A percentile compares a stretch with the other conserved stretches of the same genome.
Conservation (phyloP, 2,888 invertebrate genomes). For the Neoscelio sp. region DNA sequence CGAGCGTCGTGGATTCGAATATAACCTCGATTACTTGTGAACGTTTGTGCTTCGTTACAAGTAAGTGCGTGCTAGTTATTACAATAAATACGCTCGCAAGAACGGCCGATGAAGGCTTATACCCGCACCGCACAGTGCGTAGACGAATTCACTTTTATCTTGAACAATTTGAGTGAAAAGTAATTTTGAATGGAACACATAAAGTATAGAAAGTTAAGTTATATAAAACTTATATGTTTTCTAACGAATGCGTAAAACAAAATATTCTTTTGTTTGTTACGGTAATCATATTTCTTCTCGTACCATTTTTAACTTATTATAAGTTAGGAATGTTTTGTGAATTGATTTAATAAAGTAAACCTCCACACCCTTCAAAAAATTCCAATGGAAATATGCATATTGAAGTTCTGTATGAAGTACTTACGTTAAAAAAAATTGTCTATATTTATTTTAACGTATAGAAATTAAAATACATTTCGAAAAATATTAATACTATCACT, state of each 20-base stretch:
- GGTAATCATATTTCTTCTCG: neutral
- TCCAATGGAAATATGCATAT: too few species aligned
- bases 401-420: too few species aligned
- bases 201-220: constrained; percentile 38
- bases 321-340: too few species aligned
- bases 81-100: constrained; percentile 47
- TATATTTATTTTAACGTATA: too few species aligned
- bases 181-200: constrained; percentile 21
- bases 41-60: constrained; percentile 31
- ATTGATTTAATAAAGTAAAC: too few species aligned
- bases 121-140: neutral
- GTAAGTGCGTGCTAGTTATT: constrained; percentile 30
- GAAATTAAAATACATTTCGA: too few species aligned
- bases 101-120: neutral
- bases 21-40: constrained; percentile 71
- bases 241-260: too few species aligned
- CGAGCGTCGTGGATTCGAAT: constrained; percentile 57
- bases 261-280: constrained; percentile 6
- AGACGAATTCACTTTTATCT: neutral
- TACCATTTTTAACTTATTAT: constrained; percentile 10
- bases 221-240: constrained; percentile 20
- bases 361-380: too few species aligned
- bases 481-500: too few species aligned
- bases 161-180: constrained; percentile 1
- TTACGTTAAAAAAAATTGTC: too few species aligned